Evolutionary conservation across 2,888 invertebrate genomes (phyloP).

Genomic region (Eucriotettix oculatus): DNA sequence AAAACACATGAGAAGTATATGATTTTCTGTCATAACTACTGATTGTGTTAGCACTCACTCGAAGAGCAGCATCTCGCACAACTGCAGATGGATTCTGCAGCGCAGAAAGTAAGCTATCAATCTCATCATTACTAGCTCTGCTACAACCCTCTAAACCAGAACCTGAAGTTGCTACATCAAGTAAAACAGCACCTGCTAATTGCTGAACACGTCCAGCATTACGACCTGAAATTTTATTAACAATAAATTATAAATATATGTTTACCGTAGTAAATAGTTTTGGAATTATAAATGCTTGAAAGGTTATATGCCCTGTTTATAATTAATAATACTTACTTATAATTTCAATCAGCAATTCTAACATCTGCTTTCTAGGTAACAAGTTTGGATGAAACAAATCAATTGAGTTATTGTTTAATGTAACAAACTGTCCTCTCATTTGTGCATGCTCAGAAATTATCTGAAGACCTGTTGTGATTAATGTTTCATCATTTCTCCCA

Average conservation of each 20-base stretch:
- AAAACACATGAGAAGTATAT: too few relatives aligned
- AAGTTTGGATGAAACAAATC: conserved; percentile 55
- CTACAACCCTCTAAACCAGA: conserved; percentile 49
- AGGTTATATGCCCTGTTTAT: too few relatives aligned
- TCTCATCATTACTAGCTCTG: conserved; percentile 47
- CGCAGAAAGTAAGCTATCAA: conserved; percentile 56
- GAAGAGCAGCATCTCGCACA: conserved; percentile 63
- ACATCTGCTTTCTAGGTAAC: conserved; percentile 67
- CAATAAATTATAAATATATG: too few relatives aligned
- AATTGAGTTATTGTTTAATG: conserved; percentile 13
- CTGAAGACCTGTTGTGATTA: conserved; percentile 39
- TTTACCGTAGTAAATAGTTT: too few relatives aligned
- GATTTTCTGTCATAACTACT: too few relatives aligned
- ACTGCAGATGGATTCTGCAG: conserved; percentile 52
- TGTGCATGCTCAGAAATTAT: conserved; percentile 58
- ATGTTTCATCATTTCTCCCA: conserved; percentile 33
- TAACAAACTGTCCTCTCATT: conserved; percentile 28
- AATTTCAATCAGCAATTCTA: conserved; percentile 58
- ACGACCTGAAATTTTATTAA: conserved; percentile 26
- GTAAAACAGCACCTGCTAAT: conserved; percentile 58
- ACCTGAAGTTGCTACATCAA: conserved; percentile 61
- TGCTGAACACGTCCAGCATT: conserved; percentile 56
- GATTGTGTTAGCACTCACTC: conserved; percentile 18
- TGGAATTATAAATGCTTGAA: too few relatives aligned
- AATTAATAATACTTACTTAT: conserved; percentile 36